Conservation (phyloP, 2,797 vertebrate genomes). For the Limosa lapponica region DNA sequence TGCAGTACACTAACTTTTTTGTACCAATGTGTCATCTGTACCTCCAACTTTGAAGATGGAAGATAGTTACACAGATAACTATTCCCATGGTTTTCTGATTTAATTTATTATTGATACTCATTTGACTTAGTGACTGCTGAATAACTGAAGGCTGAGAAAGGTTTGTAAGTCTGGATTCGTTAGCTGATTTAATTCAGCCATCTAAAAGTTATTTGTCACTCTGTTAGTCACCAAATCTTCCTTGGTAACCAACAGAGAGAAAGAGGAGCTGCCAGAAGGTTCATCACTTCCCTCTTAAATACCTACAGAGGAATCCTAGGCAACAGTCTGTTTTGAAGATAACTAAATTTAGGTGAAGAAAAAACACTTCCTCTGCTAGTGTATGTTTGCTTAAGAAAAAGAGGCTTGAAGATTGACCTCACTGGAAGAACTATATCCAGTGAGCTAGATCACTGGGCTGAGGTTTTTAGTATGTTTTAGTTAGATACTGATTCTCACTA, state of each 20-base stretch:
- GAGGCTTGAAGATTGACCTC: not conserved
- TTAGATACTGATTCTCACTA: not conserved
- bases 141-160: not conserved
- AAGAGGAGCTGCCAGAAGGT: not conserved
- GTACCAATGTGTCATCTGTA: not conserved
- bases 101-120: not conserved
- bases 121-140: not conserved
- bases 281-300: not conserved
- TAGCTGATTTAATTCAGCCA: not conserved
- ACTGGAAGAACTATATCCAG: not conserved
- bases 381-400: not conserved
- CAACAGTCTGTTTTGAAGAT: not conserved
- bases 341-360: not conserved
- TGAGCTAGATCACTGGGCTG: not conserved
- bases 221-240: not conserved
- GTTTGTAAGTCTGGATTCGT: not conserved
- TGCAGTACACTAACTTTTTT: not conserved
- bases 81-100: not conserved
- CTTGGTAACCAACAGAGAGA: not conserved
- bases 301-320: not conserved
- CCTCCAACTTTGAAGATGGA: not conserved
- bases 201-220: not conserved
- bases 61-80: not conserved
- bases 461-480: slow-evolving; percentile 2
- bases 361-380: not conserved